These are phyloP conservation scores for Thelaira solivaga DNA, from an alignment of 2,888 invertebrate genomes.

Conservation along the genomic window DNA sequence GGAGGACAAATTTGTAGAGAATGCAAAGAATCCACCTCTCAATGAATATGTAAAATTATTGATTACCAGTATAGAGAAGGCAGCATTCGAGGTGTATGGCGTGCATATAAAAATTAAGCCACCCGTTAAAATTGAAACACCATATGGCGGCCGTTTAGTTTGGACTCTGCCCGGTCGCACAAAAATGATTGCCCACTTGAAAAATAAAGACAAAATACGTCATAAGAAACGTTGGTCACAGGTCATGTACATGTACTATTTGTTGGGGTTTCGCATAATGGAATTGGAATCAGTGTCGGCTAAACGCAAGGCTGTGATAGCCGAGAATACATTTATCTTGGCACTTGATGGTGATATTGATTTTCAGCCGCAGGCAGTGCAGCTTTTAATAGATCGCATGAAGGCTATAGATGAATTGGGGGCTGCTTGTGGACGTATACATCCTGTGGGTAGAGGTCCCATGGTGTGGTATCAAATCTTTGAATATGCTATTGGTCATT, in stretches of 20 bases:
- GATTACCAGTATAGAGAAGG: constrained; percentile 84
- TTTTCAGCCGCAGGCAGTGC: constrained; percentile 88
- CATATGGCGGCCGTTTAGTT: constrained; percentile 90
- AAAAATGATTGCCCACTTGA: constrained; percentile 90
- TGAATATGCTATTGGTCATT: constrained; percentile 94
- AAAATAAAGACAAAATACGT: constrained; percentile 91
- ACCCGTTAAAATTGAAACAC: constrained; percentile 87
- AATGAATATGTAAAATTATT: constrained; percentile 89
- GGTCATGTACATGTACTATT: constrained; percentile 96
- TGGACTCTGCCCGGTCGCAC: constrained; percentile 92
- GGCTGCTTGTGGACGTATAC: constrained; percentile 93
- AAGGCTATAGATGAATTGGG: constrained; percentile 88
- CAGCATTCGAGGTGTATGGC: constrained; percentile 84
- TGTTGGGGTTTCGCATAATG: constrained; percentile 88
- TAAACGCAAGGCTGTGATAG: constrained; percentile 81
- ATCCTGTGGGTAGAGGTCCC: constrained; percentile 89
- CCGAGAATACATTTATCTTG: constrained; percentile 89
- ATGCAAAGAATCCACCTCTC: constrained; percentile 83
- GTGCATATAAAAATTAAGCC: constrained; percentile 81
- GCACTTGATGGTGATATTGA: constrained; percentile 94
- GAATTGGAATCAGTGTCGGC: constrained; percentile 78
- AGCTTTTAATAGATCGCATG: constrained; percentile 89
- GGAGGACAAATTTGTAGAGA: constrained; percentile 74
- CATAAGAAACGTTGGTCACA: constrained; percentile 96
- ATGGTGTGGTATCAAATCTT: constrained; percentile 93